Evolutionary conservation across 30 jellyfish, hydroid and myxozoan species (phyloP), one percentile per base, ranked within the genome.

Genomic region (Mastigias papua): DNA sequence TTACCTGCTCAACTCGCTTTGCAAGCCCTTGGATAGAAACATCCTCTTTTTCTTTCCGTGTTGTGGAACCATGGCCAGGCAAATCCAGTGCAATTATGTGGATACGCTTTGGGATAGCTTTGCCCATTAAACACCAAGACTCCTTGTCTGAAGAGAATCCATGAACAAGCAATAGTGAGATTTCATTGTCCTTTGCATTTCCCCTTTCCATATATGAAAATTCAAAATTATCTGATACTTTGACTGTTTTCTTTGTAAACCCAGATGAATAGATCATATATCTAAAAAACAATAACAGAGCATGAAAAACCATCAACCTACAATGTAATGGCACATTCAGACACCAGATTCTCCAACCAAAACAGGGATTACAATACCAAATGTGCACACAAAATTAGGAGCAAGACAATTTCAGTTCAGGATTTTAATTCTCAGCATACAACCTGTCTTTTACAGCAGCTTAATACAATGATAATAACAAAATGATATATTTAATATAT

Each of bases 21-120:
- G 81, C 95, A 30, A 70, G 48, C 7, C 75, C 91, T 30, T 28
- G 75, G 28, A 87, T 64, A 6, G 80, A 37, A 67, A 86, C 31
- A n/a, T 78, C 91, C 29, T 92, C 98, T 26, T 81, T 81, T 33
- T 74, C 89, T 48, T 72, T 86, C 48, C 89, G 35, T 20, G 92
- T 46, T 34, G 96, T 81, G 22, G 80, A 86, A 16, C 98, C 98
- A 57, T 92, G 98, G 23, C 98, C 98, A 10, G 98, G 98, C 50
- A 92, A 61, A 80, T 92, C 98, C 27, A 86, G 69, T 29, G 98
- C 96, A 49, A 92, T 76, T 16, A 86, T 57, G 68, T 92, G 98
- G 60, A 82, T 49, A 16, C 89, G 34, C 48, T 80, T 80, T 0
- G 98, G 97, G 79, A 92, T 46, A 75, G 63, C 61, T 8, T 61